Base-by-base conservation (phyloP, 2,797 vertebrate genomes). In the Threskiornis aethiopicus region DNA sequence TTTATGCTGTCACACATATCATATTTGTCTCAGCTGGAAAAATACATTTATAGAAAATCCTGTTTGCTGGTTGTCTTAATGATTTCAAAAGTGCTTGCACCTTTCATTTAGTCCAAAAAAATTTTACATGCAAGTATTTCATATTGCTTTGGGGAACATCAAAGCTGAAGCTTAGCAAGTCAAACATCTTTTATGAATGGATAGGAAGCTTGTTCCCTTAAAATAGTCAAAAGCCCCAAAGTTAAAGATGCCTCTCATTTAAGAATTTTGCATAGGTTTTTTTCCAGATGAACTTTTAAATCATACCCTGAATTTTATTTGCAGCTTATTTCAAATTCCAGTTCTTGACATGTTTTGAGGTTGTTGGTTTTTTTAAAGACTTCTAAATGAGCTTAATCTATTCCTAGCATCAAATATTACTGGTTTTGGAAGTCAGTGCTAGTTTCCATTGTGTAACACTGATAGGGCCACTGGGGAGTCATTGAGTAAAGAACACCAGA, bases 91-190 rank as follows among this genome's bases (percentile, higher is more conserved):
- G 24, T 83, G 49, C 72, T 86, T 94, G 37, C 69, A 86, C 66
- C 49, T 95, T 89, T 81, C 61, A 81, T 79, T 88, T 84, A 86
- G 55, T 82, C 55, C 4, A 37, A 93, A 72, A 71, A 85, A 81
- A 76, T 2, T 26, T 57, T 78, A 72, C 12, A 14, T 72, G 19
- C 16, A 82, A 91, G 46, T 91, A 70, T 55, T 96, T 81, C 73
- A n/a, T 93, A 72, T 84, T 69, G 66, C 58, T 94, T 92, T 91
- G 73, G n/a, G 62, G 55, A 88, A 62, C 66, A 91, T 84, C 62
- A 95, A 86, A 95, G 89, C 72, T 84, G n/a, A 88, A 91, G 44
- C 58, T 91, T 86, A 91, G 66, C 67, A 93, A 91, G 55, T 85
- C 42, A 92, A 35, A 62, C 61, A 47, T 86, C 55, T 92, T 75